Percentiles rank a stretch among this genome's conserved stretches.
Conservation (phyloP, 2,888 invertebrate genomes). For the Drosophila affinis region DNA sequence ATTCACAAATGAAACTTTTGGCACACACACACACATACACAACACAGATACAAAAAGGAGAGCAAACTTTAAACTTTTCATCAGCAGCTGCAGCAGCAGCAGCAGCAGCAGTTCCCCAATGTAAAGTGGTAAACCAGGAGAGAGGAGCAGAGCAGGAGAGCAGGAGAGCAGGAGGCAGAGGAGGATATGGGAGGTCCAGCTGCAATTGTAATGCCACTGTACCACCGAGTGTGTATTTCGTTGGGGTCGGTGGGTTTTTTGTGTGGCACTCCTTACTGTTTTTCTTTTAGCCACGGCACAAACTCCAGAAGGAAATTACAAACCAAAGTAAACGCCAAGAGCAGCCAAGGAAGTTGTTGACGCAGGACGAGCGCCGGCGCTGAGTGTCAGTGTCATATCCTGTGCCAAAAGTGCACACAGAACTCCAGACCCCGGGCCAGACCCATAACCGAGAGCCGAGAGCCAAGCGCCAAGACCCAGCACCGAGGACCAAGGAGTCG, state of each 20-base stretch:
- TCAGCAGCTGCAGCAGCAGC: slow-evolving; percentile 52
- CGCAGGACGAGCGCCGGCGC: slow-evolving; percentile 67
- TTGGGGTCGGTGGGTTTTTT: slow-evolving; percentile 43
- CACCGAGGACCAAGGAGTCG: slow-evolving; percentile 14
- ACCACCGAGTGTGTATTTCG: slow-evolving; percentile 55
- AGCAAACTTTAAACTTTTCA: slow-evolving; percentile 70
- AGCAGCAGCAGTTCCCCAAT: slow-evolving; percentile 57
- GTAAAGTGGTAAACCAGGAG: slow-evolving; percentile 60
- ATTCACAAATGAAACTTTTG: slow-evolving; percentile 77
- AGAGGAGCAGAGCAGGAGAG: not conserved
- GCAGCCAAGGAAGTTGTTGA: slow-evolving; percentile 75
- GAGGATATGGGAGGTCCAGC: slow-evolving; percentile 28
- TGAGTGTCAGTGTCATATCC: slow-evolving; percentile 79
- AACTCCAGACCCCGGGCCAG: slow-evolving; percentile 20
- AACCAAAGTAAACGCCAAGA: slow-evolving; percentile 79
- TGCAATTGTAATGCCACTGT: slow-evolving; percentile 70
- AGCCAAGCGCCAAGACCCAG: slow-evolving; percentile 13
- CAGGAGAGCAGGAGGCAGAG: not conserved
- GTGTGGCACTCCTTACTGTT: slow-evolving; percentile 54
- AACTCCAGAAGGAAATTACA: slow-evolving; percentile 78
- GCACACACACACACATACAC: slow-evolving; percentile 35
- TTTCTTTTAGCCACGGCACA: slow-evolving; percentile 59
- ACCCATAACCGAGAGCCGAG: slow-evolving; percentile 17
- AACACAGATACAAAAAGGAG: slow-evolving; percentile 32
- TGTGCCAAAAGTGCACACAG: slow-evolving; percentile 77